These are phyloP conservation scores for Neolamprologus toae DNA, from an alignment of 2,113 vertebrate genomes.

Conservation along the genomic window DNA sequence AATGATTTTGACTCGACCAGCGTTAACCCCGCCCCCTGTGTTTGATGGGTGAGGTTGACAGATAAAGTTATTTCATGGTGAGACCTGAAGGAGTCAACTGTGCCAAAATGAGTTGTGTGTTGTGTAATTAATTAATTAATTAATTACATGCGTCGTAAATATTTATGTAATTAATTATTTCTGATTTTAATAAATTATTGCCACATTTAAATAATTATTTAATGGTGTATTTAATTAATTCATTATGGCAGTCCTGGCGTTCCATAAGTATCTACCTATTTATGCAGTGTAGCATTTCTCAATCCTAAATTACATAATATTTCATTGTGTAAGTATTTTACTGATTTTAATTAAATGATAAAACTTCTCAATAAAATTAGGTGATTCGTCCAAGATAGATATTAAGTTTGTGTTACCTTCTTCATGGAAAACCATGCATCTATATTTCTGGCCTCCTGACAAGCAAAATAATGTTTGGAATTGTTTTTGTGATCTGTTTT, in stretches of 20 bases:
- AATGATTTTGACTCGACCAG: not conserved
- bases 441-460: not conserved
- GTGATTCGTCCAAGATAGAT: not conserved
- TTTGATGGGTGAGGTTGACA: not conserved
- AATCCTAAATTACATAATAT: not conserved
- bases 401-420: not conserved
- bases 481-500: not conserved
- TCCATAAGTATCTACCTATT: not conserved
- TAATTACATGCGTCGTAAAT: not conserved
- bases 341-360: not conserved
- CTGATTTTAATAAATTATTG: not conserved
- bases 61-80: not conserved
- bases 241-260: not conserved
- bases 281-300: not conserved
- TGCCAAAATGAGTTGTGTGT: not conserved
- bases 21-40: accelerated
- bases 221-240: not conserved
- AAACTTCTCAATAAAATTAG: not conserved
- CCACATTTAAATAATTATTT: not conserved
- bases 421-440: not conserved
- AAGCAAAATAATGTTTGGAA: not conserved
- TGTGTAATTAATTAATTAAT: no score
- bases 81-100: not conserved
- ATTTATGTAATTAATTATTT: not conserved
- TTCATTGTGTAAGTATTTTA: not conserved